Base-by-base conservation (phyloP, 1,140 invertebrate species). In the Pogonognathellus flavescens region DNA sequence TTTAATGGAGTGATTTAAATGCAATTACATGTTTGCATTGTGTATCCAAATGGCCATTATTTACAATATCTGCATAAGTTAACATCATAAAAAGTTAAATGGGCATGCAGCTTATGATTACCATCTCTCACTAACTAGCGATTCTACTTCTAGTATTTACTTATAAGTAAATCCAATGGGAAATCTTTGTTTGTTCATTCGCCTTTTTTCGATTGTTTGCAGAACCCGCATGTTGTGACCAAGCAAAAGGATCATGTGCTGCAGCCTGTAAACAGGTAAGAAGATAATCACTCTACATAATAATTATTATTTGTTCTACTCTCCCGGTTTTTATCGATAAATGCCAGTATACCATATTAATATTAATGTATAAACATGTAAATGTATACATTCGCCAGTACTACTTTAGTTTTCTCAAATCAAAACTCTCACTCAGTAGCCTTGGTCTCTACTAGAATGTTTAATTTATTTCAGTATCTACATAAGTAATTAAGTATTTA, bases 221-320 rank as follows among this genome's bases (percentile, higher is more conserved):
- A 85, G 84, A 85, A 62, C 80, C 84, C 25, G 55, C 72, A 18
- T 85, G 84, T 53, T 85, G 84, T 66, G 72, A 85, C 18, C 72
- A 85, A 62, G 84, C 41, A 18, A 80, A 66, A 66, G 84, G 84
- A 52, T 85, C 84, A 11, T 85, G 84, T 85, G 72, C 80, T 52
- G n/a, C 53, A 52, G 25, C 57, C 20, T 85, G 84, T 18, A 53
- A 59, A 81, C 84, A 85, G 84, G 84, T 85, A 14, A 85, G 72
- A 53, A 22, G 31, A 11, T 70, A 18, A 81, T 55, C 14, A n/a
- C 25, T 81, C 2, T 55, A 4, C 6, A 66, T 16, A 13, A n/a
- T 10, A 25, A 13, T 41, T 6, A 18, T 25, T 25, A 66, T 25
- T 66, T 25, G 20, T 11, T 55, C 10, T 55, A 55, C 16, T 55